Conservation (phyloP, 2,888 invertebrate genomes). For the Tholera decimalis region DNA sequence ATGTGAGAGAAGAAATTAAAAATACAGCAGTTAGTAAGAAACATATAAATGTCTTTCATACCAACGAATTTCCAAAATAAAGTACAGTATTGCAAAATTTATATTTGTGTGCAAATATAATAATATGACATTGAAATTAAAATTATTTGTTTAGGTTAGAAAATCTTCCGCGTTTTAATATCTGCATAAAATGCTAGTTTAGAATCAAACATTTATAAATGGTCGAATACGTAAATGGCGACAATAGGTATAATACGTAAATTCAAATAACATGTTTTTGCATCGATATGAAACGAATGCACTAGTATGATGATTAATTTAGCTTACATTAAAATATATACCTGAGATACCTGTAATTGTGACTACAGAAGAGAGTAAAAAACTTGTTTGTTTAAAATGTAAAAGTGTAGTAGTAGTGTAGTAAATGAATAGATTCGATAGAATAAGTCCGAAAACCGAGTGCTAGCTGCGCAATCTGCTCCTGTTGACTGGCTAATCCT, state of each 20-base stretch:
- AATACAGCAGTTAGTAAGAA: too few relatives aligned
- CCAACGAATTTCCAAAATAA: neutral
- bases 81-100: constrained; percentile 10
- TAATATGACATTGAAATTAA: constrained; percentile 12
- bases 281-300: neutral
- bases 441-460: too few relatives aligned
- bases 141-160: constrained; percentile 9
- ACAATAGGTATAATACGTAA: constrained; percentile 15
- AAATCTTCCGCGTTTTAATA: constrained; percentile 16
- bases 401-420: too few relatives aligned
- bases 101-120: constrained; percentile 7
- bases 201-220: constrained; percentile 19
- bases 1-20: too few relatives aligned
- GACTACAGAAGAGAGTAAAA: too few relatives aligned
- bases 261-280: constrained; percentile 20
- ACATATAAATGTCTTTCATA: too few relatives aligned
- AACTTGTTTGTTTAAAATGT: too few relatives aligned
- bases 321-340: neutral
- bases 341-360: too few relatives aligned
- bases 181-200: constrained; percentile 17
- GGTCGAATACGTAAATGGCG: neutral
- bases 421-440: too few relatives aligned
- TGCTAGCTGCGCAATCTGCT: too few relatives aligned
- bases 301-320: neutral
- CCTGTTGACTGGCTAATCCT: too few relatives aligned